phyloP scores from a whole-genome alignment of 2,797 vertebrate species.

The Clarias platycephalus region DNA sequence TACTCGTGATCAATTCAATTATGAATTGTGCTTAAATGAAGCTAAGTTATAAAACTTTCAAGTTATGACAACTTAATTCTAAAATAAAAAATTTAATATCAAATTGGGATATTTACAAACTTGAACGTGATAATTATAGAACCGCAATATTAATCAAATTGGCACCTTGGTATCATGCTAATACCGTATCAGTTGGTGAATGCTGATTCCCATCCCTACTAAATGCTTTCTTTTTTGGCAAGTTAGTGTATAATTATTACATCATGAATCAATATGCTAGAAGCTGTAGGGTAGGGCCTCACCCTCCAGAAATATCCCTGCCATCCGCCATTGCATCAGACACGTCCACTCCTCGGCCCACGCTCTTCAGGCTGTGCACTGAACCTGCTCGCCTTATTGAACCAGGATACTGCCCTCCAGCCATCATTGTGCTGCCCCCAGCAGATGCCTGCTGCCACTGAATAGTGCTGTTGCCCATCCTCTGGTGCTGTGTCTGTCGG shows the following conservation, averaged over 20 bases:
- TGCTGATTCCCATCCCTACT: too few relatives aligned
- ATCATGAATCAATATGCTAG: background rate
- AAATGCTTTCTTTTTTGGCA: background rate
- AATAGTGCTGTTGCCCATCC: slow-evolving; percentile 46
- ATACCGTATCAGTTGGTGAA: too few relatives aligned
- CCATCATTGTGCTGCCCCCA: slow-evolving; percentile 44
- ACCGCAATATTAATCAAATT: too few relatives aligned
- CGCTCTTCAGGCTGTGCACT: slow-evolving; percentile 80
- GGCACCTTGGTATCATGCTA: too few relatives aligned
- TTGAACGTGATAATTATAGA: too few relatives aligned
- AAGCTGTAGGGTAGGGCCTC: slow-evolving; percentile 66
- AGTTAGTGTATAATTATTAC: background rate
- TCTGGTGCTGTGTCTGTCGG: slow-evolving; percentile 70
- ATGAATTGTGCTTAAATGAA: too few relatives aligned
- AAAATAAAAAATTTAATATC: too few relatives aligned
- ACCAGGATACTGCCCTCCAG: slow-evolving; percentile 63
- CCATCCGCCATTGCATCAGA: slow-evolving; percentile 71
- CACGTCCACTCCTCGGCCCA: slow-evolving; percentile 77
- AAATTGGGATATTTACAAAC: too few relatives aligned
- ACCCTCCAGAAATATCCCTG: slow-evolving; percentile 79
- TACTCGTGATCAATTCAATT: too few relatives aligned
- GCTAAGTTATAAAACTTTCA: too few relatives aligned
- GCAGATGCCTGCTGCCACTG: slow-evolving; percentile 63
- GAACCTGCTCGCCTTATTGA: slow-evolving; percentile 78
- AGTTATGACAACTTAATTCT: too few relatives aligned